phyloP scores from a whole-genome alignment of 2,888 invertebrate genomes.

The Drosophila robusta region DNA sequence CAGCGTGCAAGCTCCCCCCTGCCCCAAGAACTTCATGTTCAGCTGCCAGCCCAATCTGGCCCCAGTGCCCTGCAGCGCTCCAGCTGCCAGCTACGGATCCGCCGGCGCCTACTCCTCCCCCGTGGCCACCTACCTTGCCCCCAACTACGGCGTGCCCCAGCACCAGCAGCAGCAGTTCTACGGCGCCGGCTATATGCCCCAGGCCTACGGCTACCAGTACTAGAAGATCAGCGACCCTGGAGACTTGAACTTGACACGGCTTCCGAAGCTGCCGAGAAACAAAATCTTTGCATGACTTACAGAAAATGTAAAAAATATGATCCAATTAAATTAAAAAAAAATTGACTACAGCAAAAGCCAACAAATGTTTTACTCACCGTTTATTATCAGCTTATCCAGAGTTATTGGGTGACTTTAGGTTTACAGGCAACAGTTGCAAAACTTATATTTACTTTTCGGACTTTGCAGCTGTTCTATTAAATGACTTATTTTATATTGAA shows the following conservation, averaged over 20 bases:
- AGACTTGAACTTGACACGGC: constrained; percentile 18
- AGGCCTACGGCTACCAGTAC: constrained; percentile 64
- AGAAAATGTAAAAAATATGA: constrained; percentile 48
- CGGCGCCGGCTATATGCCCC: constrained; percentile 61
- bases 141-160: constrained; percentile 70
- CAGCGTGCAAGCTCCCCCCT: constrained; percentile 71
- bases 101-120: constrained; percentile 79
- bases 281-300: constrained; percentile 24
- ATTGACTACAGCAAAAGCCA: constrained; percentile 23
- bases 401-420: neutral
- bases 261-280: constrained; percentile 29
- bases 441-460: neutral
- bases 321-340: constrained; percentile 28
- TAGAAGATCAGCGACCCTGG: constrained; percentile 11
- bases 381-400: neutral
- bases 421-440: neutral
- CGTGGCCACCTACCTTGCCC: constrained; percentile 67
- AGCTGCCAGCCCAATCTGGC: constrained; percentile 79
- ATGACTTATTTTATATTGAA: neutral
- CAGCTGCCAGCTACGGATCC: constrained; percentile 67
- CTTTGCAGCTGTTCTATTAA: constrained; percentile 21
- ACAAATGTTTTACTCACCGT: constrained; percentile 22
- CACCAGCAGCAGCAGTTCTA: constrained; percentile 61
- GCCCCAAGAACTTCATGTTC: constrained; percentile 81
- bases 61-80: constrained; percentile 74